Evolutionary conservation across 2,888 invertebrate species (phyloP).

Genomic region (Eucera pruinosa): DNA sequence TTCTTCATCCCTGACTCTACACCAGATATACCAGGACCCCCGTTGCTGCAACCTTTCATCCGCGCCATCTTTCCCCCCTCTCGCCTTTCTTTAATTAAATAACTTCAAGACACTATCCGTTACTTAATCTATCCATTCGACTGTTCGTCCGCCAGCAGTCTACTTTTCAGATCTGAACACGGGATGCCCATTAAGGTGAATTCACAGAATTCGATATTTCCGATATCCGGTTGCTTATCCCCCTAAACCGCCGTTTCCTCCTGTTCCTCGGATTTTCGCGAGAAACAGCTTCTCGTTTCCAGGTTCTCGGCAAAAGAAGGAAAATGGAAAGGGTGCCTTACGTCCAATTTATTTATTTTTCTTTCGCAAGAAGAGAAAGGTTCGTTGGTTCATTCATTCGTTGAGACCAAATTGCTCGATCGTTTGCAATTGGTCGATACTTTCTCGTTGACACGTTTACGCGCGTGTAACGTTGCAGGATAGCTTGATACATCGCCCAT

Average conservation of each 20-base stretch:
- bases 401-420: not conserved
- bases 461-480: constrained; percentile 1
- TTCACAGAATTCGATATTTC: constrained; percentile 76
- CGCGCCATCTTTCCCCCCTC: constrained; percentile 20
- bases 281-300: constrained; percentile 8
- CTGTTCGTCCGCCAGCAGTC: constrained; percentile 56
- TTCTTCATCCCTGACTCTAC: not conserved
- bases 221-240: constrained; percentile 66
- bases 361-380: not conserved
- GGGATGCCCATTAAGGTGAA: constrained; percentile 78
- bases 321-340: not conserved
- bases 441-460: not conserved
- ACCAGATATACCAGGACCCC: constrained; percentile 13
- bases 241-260: constrained; percentile 42
- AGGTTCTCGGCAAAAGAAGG: not conserved
- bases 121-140: constrained; percentile 74
- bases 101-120: constrained; percentile 81
- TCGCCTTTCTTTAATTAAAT: constrained; percentile 79
- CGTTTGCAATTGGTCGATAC: not conserved
- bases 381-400: not conserved
- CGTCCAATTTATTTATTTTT: constrained; percentile 11
- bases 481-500: constrained; percentile 20
- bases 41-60: not conserved
- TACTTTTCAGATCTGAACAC: constrained; percentile 68
- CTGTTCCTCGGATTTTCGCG: constrained; percentile 35